A percentile compares a stretch with the other conserved stretches of the same genome.
phyloP scores from a whole-genome alignment of 2,888 invertebrate genomes.

The Oscheius sp. region DNA sequence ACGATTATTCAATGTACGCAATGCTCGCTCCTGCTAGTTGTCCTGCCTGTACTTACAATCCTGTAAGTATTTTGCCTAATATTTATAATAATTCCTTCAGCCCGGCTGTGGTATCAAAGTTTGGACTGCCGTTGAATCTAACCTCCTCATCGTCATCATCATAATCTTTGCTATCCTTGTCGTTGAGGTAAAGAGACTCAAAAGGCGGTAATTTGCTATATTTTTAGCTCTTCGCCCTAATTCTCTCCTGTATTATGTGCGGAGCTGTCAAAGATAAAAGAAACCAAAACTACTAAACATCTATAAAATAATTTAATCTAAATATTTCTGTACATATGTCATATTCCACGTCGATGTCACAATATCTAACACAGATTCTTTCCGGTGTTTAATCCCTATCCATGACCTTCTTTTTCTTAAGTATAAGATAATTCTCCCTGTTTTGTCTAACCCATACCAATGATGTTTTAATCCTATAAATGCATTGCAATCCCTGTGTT shows the following conservation, averaged over 20 bases:
- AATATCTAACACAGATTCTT: not conserved
- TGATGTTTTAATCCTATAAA: too few species aligned
- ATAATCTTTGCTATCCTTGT: slow-evolving; percentile 51
- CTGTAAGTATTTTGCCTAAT: not conserved
- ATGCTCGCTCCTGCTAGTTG: slow-evolving; percentile 42
- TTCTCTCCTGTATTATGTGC: slow-evolving; percentile 57
- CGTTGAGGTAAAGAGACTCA: slow-evolving; percentile 42
- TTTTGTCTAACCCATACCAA: too few species aligned
- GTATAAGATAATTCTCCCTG: too few species aligned
- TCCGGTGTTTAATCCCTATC: not conserved
- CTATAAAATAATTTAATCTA: not conserved
- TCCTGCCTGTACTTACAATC: not conserved
- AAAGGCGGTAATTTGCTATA: not conserved
- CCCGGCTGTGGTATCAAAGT: slow-evolving; percentile 51
- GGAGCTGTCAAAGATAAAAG: slow-evolving; percentile 53
- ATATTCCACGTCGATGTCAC: not conserved
- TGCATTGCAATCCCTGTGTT: too few species aligned
- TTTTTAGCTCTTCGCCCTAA: slow-evolving; percentile 55
- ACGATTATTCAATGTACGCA: slow-evolving; percentile 46
- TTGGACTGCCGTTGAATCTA: slow-evolving; percentile 45
- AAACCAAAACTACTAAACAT: slow-evolving; percentile 33
- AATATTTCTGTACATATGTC: not conserved
- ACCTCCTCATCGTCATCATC: slow-evolving; percentile 51
- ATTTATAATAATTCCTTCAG: too few species aligned
- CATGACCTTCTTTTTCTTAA: too few species aligned